Percentiles rank a stretch among this genome's conserved stretches.
Conservation (phyloP, 1,140 invertebrate species). For the Idris sp. region DNA sequence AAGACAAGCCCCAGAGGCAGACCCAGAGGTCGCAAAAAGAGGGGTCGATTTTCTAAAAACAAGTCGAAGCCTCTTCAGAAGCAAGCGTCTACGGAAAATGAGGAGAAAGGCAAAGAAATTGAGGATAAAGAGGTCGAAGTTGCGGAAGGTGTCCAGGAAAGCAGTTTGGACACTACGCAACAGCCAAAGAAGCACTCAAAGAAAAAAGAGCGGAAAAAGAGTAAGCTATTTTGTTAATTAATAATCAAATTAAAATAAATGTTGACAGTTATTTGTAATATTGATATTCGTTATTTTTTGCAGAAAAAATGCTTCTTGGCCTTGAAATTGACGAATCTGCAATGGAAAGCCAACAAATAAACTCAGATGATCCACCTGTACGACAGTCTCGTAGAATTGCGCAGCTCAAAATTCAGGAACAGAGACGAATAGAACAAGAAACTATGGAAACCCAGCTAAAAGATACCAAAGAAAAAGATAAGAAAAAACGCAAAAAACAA, state of each 20-base stretch:
- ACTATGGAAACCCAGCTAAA: slow-evolving; percentile 63
- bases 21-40: slow-evolving; percentile 69
- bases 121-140: slow-evolving; percentile 28
- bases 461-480: slow-evolving; percentile 77
- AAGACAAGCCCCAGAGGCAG: slow-evolving; percentile 67
- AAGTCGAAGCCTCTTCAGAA: slow-evolving; percentile 23
- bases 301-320: slow-evolving; percentile 77
- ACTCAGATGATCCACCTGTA: slow-evolving; percentile 78
- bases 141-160: slow-evolving; percentile 28
- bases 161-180: slow-evolving; percentile 11
- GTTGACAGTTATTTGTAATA: too few relatives aligned
- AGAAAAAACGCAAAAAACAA: slow-evolving; percentile 72
- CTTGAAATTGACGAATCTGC: slow-evolving; percentile 78
- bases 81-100: slow-evolving; percentile 9
- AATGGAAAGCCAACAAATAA: slow-evolving; percentile 20
- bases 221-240: slow-evolving; percentile 5
- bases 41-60: slow-evolving; percentile 39
- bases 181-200: slow-evolving; percentile 18
- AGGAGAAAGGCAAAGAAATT: slow-evolving; percentile 18
- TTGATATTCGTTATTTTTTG: too few relatives aligned
- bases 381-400: slow-evolving; percentile 89
- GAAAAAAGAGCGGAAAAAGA: slow-evolving; percentile 38
- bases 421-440: slow-evolving; percentile 81
- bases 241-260: not conserved
- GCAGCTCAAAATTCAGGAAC: slow-evolving; percentile 90